A percentile compares a stretch with the other conserved stretches of the same genome.
Evolutionary conservation across 2,888 invertebrate species (phyloP).

Genomic region (Capitulum mitella): DNA sequence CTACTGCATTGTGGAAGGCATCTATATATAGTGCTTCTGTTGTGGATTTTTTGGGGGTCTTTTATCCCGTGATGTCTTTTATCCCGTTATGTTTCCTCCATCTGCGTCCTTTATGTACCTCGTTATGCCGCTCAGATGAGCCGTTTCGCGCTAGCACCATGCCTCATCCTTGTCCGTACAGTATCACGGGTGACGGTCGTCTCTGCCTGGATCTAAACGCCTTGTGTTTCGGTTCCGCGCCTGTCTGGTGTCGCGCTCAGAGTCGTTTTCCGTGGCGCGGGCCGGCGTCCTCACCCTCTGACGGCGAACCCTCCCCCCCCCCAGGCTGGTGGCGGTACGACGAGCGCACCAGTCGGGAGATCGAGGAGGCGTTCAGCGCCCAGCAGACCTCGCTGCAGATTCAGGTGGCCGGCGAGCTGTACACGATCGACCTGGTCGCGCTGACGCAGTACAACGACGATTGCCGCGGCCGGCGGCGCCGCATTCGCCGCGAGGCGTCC

Average conservation of each 20-base stretch:
- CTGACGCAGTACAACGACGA: constrained; percentile 82
- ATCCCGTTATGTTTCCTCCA: too few relatives aligned
- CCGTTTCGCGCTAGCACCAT: too few relatives aligned
- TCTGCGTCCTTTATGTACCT: too few relatives aligned
- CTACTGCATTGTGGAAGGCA: too few relatives aligned
- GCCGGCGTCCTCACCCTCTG: neutral
- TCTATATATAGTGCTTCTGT: too few relatives aligned
- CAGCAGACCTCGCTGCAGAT: constrained; percentile 68
- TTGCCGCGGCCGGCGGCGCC: constrained; percentile 57
- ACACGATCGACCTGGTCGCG: constrained; percentile 77
- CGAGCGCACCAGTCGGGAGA: constrained; percentile 75
- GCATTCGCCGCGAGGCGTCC: constrained; percentile 58
- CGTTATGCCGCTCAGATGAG: too few relatives aligned
- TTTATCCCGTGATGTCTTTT: too few relatives aligned
- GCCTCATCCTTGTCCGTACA: too few relatives aligned
- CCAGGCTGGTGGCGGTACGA: constrained; percentile 98
- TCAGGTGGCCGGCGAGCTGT: constrained; percentile 86
- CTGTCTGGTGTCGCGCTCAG: neutral
- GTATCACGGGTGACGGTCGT: too few relatives aligned
- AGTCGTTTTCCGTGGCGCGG: constrained; percentile 30
- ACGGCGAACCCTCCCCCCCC: constrained; percentile 45
- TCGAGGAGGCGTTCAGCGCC: constrained; percentile 69
- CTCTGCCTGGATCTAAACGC: neutral
- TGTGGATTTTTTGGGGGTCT: too few relatives aligned
- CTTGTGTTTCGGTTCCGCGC: constrained; percentile 43